Base-by-base conservation (phyloP, 1,140 invertebrate species). In the Steinernema khuongi region DNA sequence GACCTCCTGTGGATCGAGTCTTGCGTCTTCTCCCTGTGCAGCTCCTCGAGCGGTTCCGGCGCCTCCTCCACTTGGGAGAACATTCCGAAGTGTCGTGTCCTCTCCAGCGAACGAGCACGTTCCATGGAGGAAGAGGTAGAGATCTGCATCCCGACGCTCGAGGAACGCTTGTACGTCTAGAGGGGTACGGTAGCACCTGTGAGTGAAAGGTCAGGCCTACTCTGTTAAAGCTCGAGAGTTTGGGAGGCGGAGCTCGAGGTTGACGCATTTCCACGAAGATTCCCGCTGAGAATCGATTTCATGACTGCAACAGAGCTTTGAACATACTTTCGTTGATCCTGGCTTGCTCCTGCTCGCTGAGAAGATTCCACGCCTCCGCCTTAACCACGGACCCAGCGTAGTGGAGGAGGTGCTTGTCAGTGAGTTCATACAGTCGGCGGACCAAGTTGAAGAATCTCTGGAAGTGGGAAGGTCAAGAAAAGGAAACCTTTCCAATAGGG, bases 301-400 rank as follows among this genome's bases (percentile, higher is more conserved):
- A 79, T 4, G 2, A 17, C n/a, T 71, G n/a, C 31, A 31, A 17
- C 60, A 31, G 19, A 31, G 1, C 26, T n/a, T n/a, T n/a, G n/a
- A n/a, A n/a, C n/a, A n/a, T n/a, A 83, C 80, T 69, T 67, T 83
- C 81, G 72, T 85, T 66, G 29, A 83, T 84, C 66, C 82, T 71
- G 1, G 43, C 68, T 41, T 84, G 82, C 18, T 82, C 81, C 31
- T 70, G 31, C 1, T n/a, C 7, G 33, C 33, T 77, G 28, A 83
- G 70, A 28, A 80, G 69, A 50, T 26, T 22, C 79, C 82, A 83
- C 11, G 77, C 79, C 2, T 80, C 74, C 14, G 74, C 73, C 33
- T 85, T 80, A 32, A 85, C 76, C 0, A 83, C 81, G 0, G 83
- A 82, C 31, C 74, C 77, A 11, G 82, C 82, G 72, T 82, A 84